Conservation (phyloP, 2,888 invertebrate genomes). For the Ichneumon xanthorius region DNA sequence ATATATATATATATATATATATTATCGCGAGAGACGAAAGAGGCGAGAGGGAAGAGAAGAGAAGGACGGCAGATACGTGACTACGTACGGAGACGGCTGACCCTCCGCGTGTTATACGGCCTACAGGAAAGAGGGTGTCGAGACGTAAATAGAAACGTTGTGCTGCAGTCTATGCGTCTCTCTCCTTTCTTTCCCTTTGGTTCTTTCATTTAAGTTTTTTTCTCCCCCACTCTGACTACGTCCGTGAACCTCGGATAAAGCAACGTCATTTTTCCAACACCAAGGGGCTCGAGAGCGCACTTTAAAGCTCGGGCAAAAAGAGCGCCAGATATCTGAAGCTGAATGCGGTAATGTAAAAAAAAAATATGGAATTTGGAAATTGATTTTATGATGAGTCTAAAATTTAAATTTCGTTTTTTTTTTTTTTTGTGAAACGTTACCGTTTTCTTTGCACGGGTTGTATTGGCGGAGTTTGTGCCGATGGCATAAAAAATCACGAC, state of each 20-base stretch:
- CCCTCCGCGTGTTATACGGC: conserved; percentile 61
- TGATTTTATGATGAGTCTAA: too few relatives aligned
- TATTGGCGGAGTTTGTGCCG: too few relatives aligned
- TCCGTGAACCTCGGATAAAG: conserved; percentile 9
- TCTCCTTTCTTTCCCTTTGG: conserved; percentile 11
- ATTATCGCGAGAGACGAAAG: conserved; percentile 36
- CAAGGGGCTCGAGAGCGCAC: neutral
- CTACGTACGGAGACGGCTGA: conserved; percentile 56
- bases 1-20: neutral
- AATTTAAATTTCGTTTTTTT: too few relatives aligned
- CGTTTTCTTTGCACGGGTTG: too few relatives aligned
- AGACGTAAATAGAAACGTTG: conserved; percentile 77
- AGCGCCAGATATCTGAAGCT: neutral
- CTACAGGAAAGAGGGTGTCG: conserved; percentile 79
- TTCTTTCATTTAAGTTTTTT: conserved; percentile 7
- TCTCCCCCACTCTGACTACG: neutral
- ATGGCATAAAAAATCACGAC: too few relatives aligned
- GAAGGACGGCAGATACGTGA: conserved; percentile 46
- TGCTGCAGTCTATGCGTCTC: conserved; percentile 44
- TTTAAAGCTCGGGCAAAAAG: neutral
- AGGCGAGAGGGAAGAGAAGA: conserved; percentile 35
- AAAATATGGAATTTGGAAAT: neutral
- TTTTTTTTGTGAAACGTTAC: too few relatives aligned
- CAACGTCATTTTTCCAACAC: neutral
- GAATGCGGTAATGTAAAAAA: neutral